Evolutionary conservation across 2,888 invertebrate species (phyloP).

Genomic region (Chorisops tibialis): DNA sequence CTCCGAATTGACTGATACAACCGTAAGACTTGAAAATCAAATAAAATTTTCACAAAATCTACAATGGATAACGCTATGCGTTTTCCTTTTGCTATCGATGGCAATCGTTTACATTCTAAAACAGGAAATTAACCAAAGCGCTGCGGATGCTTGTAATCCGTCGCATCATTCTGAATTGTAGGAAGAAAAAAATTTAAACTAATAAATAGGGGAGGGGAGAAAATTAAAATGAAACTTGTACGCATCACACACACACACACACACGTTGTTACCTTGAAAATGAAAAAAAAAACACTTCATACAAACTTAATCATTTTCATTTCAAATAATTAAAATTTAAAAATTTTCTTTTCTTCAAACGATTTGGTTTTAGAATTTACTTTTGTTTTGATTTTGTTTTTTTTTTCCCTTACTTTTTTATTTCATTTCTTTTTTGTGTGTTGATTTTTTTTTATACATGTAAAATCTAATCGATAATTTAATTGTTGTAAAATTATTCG

Average conservation of each 20-base stretch:
- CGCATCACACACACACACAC: not conserved
- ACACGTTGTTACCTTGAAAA: not conserved
- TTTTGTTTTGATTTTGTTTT: too few relatives aligned
- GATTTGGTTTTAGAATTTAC: too few relatives aligned
- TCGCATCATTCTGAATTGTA: constrained; percentile 7
- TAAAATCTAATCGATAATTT: too few relatives aligned
- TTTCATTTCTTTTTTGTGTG: too few relatives aligned
- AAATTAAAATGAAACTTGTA: not conserved
- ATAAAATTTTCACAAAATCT: constrained; percentile 54
- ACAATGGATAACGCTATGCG: constrained; percentile 54
- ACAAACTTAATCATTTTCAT: not conserved
- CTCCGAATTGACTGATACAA: constrained; percentile 48
- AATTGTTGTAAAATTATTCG: too few relatives aligned
- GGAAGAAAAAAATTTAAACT: not conserved
- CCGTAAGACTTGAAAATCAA: constrained; percentile 53
- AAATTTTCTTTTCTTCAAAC: not conserved
- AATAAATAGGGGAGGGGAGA: not conserved
- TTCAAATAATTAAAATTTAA: not conserved
- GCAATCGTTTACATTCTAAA: constrained; percentile 52
- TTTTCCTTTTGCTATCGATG: constrained; percentile 52
- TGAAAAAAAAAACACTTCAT: not conserved
- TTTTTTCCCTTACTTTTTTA: too few relatives aligned
- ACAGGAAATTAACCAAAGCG: constrained; percentile 41
- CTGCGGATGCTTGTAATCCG: constrained; percentile 24
- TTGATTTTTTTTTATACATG: too few relatives aligned